Percentiles rank a stretch among this genome's conserved stretches.
Evolutionary conservation across 2,797 vertebrate genomes (phyloP).

Genomic region (Peromyscus attwateri): DNA sequence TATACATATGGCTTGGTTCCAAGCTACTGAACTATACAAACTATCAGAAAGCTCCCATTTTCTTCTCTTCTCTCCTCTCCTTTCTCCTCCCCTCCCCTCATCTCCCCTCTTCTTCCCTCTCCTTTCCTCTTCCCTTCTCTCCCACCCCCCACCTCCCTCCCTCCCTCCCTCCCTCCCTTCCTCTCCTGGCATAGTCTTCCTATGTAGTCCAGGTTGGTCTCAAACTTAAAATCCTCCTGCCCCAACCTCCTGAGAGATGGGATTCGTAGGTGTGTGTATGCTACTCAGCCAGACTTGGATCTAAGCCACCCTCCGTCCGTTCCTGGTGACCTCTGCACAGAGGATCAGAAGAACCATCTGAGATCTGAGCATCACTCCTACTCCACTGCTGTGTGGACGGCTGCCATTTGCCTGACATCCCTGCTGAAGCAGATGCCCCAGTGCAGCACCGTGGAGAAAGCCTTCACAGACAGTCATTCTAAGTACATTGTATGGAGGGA

Average conservation of each 20-base stretch:
- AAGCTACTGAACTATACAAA: not conserved
- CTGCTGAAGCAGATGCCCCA: not conserved
- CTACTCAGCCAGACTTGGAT: not conserved
- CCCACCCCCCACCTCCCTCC: not conserved
- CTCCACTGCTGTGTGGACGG: no score
- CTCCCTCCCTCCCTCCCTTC: not conserved
- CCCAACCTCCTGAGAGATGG: not conserved
- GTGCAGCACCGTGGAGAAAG: not conserved
- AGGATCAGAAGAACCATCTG: not conserved
- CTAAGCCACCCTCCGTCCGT: not conserved
- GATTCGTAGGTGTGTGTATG: no score
- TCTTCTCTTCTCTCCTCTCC: not conserved
- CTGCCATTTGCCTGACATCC: not conserved
- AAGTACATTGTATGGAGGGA: not conserved
- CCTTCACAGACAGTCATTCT: not conserved
- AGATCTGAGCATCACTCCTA: fast-evolving
- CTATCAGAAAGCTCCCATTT: not conserved
- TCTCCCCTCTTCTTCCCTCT: not conserved
- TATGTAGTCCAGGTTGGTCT: not conserved
- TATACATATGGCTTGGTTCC: not conserved
- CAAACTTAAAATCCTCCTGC: not conserved
- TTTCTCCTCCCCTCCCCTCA: fast-evolving
- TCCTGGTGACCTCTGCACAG: not conserved
- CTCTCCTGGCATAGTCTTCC: not conserved
- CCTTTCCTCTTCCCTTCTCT: not conserved